Conservation (phyloP, 2,888 invertebrate species). For the Conus canariensis region DNA sequence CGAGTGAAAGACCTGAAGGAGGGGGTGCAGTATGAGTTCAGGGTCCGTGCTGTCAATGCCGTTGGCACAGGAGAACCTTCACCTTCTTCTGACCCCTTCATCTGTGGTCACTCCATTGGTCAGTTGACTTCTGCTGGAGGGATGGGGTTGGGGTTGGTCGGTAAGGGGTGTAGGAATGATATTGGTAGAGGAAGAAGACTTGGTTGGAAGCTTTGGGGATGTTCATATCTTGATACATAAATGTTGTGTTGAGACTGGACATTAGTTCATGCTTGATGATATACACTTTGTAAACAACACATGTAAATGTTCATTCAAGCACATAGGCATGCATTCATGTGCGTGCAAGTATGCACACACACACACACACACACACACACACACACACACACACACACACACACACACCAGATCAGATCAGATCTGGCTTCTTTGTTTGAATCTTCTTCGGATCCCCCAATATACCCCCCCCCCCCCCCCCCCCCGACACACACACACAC, state of each 20-base stretch:
- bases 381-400: background rate
- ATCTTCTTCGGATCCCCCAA: no score
- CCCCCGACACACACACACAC: no score
- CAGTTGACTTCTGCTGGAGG: background rate
- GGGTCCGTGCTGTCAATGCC: conserved; percentile 91
- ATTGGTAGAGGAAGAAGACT: no score
- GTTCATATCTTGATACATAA: no score
- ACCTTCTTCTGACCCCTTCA: conserved; percentile 70
- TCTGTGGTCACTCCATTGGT: conserved; percentile 68
- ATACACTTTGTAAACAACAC: background rate
- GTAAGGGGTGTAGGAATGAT: no score
- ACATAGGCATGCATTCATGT: background rate
- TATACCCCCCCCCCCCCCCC: no score
- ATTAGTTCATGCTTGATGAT: no score
- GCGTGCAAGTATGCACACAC: background rate
- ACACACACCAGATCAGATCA: background rate
- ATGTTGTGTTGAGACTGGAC: no score
- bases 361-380: background rate
- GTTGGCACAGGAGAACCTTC: conserved; percentile 89
- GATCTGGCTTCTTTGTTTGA: no score
- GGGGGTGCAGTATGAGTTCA: conserved; percentile 87
- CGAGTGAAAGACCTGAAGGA: conserved; percentile 71
- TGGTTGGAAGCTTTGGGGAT: no score
- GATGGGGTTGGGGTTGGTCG: background rate
- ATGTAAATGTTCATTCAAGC: background rate